Conservation (phyloP, 2,113 vertebrate species). For the Blennius ocellaris region DNA sequence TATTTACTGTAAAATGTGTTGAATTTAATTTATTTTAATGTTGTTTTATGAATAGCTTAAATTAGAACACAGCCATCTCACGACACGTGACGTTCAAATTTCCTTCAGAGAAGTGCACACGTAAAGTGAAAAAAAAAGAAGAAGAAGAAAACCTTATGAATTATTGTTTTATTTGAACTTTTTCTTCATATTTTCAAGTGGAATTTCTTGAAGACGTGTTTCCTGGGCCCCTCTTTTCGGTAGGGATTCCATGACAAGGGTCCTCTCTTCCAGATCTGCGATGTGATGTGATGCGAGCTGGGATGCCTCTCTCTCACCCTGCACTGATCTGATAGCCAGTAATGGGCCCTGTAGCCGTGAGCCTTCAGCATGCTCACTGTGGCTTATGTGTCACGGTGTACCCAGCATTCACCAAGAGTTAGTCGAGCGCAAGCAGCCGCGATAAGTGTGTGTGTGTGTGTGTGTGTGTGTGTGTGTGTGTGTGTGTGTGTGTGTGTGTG, state of each 20-base stretch:
- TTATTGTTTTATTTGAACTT: too few species aligned
- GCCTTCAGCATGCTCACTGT: slow-evolving; percentile 47
- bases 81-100: too few species aligned
- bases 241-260: slow-evolving; percentile 19
- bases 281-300: slow-evolving; percentile 51
- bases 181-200: too few species aligned
- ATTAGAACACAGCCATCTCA: too few species aligned
- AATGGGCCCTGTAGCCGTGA: slow-evolving; percentile 61
- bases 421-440: slow-evolving; percentile 36
- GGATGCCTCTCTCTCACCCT: slow-evolving; percentile 43
- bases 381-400: slow-evolving; percentile 57
- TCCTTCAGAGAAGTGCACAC: too few species aligned
- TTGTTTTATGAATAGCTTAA: too few species aligned
- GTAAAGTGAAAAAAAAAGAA: too few species aligned
- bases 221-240: slow-evolving; percentile 4
- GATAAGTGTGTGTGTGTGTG: slow-evolving; percentile 36
- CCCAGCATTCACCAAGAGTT: slow-evolving; percentile 47
- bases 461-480: neutral
- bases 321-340: slow-evolving; percentile 66
- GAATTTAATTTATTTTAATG: too few species aligned
- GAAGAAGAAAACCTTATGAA: too few species aligned
- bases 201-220: neutral
- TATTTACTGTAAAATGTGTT: neutral
- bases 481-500: neutral
- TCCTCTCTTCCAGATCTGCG: slow-evolving; percentile 50